Percentiles rank a stretch among this genome's conserved stretches.
phyloP scores from a whole-genome alignment of 2,888 invertebrate species.

The Sipha maydis region DNA sequence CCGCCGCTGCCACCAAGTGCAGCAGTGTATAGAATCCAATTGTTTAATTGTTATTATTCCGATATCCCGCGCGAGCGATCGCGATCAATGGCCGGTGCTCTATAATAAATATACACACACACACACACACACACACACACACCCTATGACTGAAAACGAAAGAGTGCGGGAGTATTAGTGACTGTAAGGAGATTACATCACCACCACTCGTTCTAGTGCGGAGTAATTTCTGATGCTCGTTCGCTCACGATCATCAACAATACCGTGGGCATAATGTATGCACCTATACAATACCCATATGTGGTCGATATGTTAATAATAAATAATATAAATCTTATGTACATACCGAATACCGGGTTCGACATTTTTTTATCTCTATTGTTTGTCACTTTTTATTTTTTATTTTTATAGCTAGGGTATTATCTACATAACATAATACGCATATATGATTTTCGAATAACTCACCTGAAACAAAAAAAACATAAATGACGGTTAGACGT shows the following conservation, averaged over 20 bases:
- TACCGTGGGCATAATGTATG: background rate
- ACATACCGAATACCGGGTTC: background rate
- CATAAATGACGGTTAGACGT: conserved; percentile 12
- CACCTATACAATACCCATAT: background rate
- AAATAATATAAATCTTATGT: background rate
- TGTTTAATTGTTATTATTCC: conserved; percentile 10
- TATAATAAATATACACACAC: background rate
- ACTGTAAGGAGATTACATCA: background rate
- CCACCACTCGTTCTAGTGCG: background rate
- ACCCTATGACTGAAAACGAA: background rate
- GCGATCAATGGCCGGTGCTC: background rate
- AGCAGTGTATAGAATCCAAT: background rate
- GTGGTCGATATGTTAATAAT: background rate
- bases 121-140: background rate
- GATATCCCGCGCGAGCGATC: background rate
- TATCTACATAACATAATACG: background rate
- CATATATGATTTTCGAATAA: background rate
- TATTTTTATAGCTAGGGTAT: background rate
- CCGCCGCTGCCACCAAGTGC: background rate
- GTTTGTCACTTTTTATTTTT: background rate
- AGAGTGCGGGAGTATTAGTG: background rate
- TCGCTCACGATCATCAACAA: background rate
- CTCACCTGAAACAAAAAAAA: conserved; percentile 44
- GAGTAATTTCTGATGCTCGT: background rate
- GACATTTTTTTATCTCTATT: background rate